Base-by-base conservation (phyloP, 2,113 vertebrate species). In the Chunga burmeisteri region DNA sequence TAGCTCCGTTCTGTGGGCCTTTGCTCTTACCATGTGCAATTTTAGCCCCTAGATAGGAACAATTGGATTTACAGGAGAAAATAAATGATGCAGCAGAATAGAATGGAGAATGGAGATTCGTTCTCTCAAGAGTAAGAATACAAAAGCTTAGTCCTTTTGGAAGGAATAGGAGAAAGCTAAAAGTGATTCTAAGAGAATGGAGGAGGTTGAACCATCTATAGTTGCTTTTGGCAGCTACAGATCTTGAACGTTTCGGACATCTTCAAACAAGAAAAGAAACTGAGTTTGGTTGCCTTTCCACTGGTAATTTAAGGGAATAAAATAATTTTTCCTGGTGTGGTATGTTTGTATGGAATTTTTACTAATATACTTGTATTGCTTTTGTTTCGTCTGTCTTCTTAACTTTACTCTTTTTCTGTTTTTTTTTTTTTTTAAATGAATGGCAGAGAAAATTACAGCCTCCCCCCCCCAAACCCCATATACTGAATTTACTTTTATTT, bases 381-480 rank as follows among this genome's bases (percentile, higher is more conserved):
- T 47, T 86, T 63, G 19, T 59, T 65, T 90, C 6, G 2, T 34
- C 44, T 70, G 47, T 61, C 30, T 30, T 34, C 6, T 49, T 42
- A 72, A 50, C 17, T 77, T 65, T 27, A n/a, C 5, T 13, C 10
- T 52, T 63, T 58, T 56, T 46, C 29, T 0, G 0, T 34, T 66
- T 38, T 83, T 89, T 72, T 16, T 34, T 66, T 38, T 83, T 89
- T 72, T 16, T 8, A 86, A 56, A 12, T 34, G 13, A 73, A 81
- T n/a, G 22, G 30, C n/a, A 50, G 74, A 63, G 32, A 29, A 88
- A 46, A 55, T 85, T 30, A 19, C 3, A 40, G 7, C 5, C 38
- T 13, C 3, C 11, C 18, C 20, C 32, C 13, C 6, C 30, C 0
- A 25, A 36, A 11, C 4, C 6, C 13, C 55, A 3, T 44, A 26